Percentiles rank a stretch among this genome's conserved stretches.
These are phyloP conservation scores for Euclidia mi DNA, from an alignment of 2,888 invertebrate species.

Conservation along the genomic window DNA sequence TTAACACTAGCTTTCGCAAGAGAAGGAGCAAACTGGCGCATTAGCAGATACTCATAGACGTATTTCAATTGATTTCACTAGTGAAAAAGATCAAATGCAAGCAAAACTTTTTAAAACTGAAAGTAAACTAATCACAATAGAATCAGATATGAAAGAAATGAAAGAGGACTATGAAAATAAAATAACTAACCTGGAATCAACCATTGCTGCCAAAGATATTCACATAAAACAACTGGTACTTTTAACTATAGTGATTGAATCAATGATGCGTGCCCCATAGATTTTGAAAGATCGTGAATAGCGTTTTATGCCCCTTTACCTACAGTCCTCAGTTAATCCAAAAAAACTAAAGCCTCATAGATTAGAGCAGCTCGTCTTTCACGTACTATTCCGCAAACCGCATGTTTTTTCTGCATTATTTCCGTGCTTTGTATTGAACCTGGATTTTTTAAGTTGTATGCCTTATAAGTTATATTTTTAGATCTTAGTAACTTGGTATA, in stretches of 20 bases:
- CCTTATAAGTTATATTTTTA: no score
- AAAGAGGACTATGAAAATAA: slow-evolving; percentile 90
- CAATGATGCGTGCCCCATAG: slow-evolving; percentile 54
- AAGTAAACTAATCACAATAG: slow-evolving; percentile 83
- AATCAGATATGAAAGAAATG: slow-evolving; percentile 87
- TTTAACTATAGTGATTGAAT: no score
- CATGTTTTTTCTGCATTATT: background rate
- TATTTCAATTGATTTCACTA: slow-evolving; percentile 80
- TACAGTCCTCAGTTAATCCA: background rate
- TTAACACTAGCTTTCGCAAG: slow-evolving; percentile 83
- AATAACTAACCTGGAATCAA: slow-evolving; percentile 90
- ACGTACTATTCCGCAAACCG: no score
- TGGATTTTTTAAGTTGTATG: no score
- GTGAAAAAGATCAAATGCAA: slow-evolving; percentile 86
- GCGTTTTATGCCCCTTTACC: background rate
- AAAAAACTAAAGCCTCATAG: no score
- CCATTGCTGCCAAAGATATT: slow-evolving; percentile 90
- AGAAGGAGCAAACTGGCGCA: slow-evolving; percentile 82
- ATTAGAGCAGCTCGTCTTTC: no score
- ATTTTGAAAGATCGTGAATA: no score
- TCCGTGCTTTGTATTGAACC: no score
- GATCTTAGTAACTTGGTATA: no score
- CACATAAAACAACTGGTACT: slow-evolving; percentile 92
- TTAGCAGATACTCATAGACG: slow-evolving; percentile 78
- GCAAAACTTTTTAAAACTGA: slow-evolving; percentile 83